Conservation (phyloP, 2,888 invertebrate genomes). For the Drosophila pegasa region DNA sequence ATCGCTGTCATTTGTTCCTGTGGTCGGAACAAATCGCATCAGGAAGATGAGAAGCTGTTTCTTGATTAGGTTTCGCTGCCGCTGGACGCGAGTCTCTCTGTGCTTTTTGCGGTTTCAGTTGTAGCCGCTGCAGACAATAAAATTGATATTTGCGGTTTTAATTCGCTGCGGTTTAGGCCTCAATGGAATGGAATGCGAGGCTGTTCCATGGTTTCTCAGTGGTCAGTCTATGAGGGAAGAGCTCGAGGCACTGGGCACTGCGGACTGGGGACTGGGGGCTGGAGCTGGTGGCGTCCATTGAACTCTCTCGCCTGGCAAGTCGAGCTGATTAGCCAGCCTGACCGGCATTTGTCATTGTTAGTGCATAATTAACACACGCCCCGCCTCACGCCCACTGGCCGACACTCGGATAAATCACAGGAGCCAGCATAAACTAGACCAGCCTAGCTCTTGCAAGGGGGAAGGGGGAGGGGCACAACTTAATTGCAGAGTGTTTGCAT, state of each 20-base stretch:
- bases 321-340: conserved; percentile 41
- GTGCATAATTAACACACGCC: conserved; percentile 69
- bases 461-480: conserved; percentile 56
- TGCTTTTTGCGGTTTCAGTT: conserved; percentile 35
- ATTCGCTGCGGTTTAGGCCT: conserved; percentile 18
- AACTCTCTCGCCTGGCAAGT: conserved; percentile 15
- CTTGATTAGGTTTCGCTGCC: conserved; percentile 53
- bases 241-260: no score
- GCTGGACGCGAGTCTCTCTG: conserved; percentile 19
- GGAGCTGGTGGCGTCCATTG: conserved; percentile 15
- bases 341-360: conserved; percentile 74
- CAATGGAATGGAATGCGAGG: conserved; percentile 40
- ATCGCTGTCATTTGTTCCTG: conserved; percentile 61
- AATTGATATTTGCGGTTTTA: conserved; percentile 76
- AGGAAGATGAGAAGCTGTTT: conserved; percentile 41
- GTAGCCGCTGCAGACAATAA: conserved; percentile 54
- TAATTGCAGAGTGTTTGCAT: conserved; percentile 78
- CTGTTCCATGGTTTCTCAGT: conserved; percentile 24
- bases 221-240: conserved; percentile 15
- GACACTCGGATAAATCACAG: conserved; percentile 67
- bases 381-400: conserved; percentile 44
- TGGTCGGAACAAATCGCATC: conserved; percentile 40
- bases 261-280: neutral
- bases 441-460: neutral
- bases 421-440: conserved; percentile 15